Evolutionary conservation across 2,797 vertebrate species (phyloP), one percentile per base, ranked within the genome.

Genomic region (Merluccius polli): DNA sequence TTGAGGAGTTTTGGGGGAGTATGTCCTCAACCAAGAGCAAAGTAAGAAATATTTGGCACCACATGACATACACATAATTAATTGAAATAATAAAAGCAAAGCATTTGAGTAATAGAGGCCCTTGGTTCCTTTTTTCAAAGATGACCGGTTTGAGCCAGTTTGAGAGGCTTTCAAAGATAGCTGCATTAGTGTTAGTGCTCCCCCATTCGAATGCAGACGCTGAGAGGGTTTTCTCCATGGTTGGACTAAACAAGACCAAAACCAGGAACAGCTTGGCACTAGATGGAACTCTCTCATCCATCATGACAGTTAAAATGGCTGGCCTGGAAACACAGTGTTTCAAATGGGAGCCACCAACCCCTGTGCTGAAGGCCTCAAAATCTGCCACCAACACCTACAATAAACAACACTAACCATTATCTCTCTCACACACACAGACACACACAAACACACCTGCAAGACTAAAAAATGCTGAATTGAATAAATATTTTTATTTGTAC

Each of bases 41-140:
- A 21, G 72, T 70, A 78, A 73, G 72, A 78, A 67, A 74, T 71
- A 74, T 78, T 74, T 78, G 68, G 71, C 71, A n/a, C n/a, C n/a
- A n/a, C n/a, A 77, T 77, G 52, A 73, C 33, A 36, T 70, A 65
- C 59, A 73, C 63, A 73, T 73, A 44, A 77, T 29, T 69, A 68
- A 75, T 77, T 77, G 67, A 69, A 69, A 73, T 36, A 7, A 77
- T 73, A 63, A 77, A 77, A 29, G 71, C 52, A 73, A 73, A 77
- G 72, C n/a, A 73, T 73, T 77, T 77, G 59, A 77, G 71, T 65
- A 10, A 65, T 65, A 24, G 59, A 65, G 59, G 59, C 3, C n/a
- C 29, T 41, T 41, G 38, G 38, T 41, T 41, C n/a, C 27, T 31
- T 69, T n/a, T 69, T 69, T 69, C 29, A 27, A 69, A 69, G 67